Conservation (phyloP, 2,888 invertebrate genomes). For the Cloeon dipterum region DNA sequence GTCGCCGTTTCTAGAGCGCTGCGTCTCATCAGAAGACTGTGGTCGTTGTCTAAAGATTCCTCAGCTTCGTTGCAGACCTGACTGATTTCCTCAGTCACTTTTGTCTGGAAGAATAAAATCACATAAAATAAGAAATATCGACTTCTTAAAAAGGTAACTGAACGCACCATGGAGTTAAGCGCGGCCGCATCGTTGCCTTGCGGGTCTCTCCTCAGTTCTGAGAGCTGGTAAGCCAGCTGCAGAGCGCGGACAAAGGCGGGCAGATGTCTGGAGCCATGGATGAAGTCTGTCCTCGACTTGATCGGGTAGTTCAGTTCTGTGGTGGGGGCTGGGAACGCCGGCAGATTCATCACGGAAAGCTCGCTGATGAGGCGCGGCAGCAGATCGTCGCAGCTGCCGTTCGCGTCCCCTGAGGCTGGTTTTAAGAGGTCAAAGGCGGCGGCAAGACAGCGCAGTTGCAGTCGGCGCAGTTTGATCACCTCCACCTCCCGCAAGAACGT, state of each 20-base stretch:
- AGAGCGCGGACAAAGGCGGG: neutral
- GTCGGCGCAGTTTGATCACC: constrained; percentile 17
- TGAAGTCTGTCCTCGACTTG: neutral
- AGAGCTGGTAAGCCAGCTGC: neutral
- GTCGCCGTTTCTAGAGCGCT: neutral
- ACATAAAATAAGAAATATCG: no score
- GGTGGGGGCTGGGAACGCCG: neutral
- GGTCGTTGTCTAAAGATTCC: neutral
- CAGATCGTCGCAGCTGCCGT: neutral
- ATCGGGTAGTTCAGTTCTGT: neutral
- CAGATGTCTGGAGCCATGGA: neutral
- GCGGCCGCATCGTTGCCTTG: neutral
- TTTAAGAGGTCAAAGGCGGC: constrained; percentile 5
- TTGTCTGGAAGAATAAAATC: no score
- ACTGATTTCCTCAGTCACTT: no score
- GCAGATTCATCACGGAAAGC: neutral
- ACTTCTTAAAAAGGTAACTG: no score
- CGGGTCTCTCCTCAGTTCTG: neutral
- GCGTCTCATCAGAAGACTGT: neutral
- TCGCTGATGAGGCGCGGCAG: neutral
- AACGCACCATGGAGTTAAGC: neutral
- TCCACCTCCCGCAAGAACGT: constrained; percentile 12
- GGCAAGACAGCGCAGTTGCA: constrained; percentile 12
- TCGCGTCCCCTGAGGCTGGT: neutral
- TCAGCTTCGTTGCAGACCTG: neutral